Evolutionary conservation across 2,113 vertebrate species (phyloP).

Genomic region (Carassius gibelio): DNA sequence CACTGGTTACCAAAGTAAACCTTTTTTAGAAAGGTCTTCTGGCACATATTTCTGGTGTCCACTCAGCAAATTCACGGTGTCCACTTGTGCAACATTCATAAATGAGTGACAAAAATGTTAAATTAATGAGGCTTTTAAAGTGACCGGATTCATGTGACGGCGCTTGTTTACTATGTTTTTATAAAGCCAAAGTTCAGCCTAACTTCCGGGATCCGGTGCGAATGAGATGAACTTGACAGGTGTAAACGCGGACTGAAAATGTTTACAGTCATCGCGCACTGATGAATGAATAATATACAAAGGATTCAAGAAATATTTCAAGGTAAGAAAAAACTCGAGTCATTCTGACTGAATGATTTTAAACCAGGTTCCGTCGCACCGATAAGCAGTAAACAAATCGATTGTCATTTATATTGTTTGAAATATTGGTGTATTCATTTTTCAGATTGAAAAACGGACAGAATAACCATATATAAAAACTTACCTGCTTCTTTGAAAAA

Average conservation of each 20-base stretch:
- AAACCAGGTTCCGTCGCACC: not conserved
- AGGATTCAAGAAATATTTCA: not conserved
- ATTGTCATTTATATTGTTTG: not conserved
- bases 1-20: not conserved
- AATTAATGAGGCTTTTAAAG: not conserved
- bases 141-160: conserved; percentile 4
- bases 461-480: not conserved
- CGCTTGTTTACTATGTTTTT: conserved; percentile 16
- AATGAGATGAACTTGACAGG: not conserved
- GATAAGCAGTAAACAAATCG: not conserved
- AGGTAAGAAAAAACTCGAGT: not conserved
- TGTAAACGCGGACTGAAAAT: not conserved
- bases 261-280: not conserved
- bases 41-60: not conserved
- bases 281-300: not conserved
- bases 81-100: not conserved
- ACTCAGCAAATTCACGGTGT: not conserved
- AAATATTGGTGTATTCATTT: not conserved
- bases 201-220: conserved; percentile 37
- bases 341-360: not conserved
- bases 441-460: not conserved
- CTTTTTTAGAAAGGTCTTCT: not conserved
- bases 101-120: conserved; percentile 1
- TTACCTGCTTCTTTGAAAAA: not conserved
- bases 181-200: conserved; percentile 23